Conservation (phyloP, 2,113 vertebrate species). For the Pseudopipra pipra region DNA sequence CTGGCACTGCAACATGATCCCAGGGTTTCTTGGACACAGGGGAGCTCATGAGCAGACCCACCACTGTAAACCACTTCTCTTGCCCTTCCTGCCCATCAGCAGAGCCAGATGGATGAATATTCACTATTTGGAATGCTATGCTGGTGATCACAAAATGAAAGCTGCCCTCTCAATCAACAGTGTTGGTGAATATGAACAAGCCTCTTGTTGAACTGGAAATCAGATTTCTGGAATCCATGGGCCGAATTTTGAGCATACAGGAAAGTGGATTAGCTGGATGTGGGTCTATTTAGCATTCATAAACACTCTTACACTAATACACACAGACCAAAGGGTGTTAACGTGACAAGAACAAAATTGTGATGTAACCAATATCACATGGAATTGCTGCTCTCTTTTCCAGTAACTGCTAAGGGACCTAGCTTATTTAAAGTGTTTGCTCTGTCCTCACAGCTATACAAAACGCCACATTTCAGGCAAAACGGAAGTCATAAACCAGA, state of each 20-base stretch:
- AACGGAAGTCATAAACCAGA: neutral
- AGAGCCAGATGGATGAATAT: neutral
- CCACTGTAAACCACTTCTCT: neutral
- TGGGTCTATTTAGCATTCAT: neutral
- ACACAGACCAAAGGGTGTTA: neutral
- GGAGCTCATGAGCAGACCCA: neutral
- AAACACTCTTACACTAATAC: neutral
- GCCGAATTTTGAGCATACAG: neutral
- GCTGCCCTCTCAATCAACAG: neutral
- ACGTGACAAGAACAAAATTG: neutral
- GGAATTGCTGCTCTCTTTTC: neutral
- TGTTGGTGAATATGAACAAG: neutral
- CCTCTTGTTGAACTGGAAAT: neutral
- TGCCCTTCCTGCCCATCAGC: neutral
- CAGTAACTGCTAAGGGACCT: neutral
- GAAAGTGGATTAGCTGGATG: neutral
- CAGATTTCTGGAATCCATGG: neutral
- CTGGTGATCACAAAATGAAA: neutral
- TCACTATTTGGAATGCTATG: neutral
- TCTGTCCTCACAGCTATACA: neutral
- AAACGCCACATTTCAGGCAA: neutral
- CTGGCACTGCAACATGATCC: neutral
- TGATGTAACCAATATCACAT: neutral
- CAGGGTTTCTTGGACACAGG: neutral
- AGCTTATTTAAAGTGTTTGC: neutral